These are phyloP conservation scores for Petrocephalus microphthalmus DNA, from an alignment of 2,113 vertebrate genomes.

Conservation along the genomic window DNA sequence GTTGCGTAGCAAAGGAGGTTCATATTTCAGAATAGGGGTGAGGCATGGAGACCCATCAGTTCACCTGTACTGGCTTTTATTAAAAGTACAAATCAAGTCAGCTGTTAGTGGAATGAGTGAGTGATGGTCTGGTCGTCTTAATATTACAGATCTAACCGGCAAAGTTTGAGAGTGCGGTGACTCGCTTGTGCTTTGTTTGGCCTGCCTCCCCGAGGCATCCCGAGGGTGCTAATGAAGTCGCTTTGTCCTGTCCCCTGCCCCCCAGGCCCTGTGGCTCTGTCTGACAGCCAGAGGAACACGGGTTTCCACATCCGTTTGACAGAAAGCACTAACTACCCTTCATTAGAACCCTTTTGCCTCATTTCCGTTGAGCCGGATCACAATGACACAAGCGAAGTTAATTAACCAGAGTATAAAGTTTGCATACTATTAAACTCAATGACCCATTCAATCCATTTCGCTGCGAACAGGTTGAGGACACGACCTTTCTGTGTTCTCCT, in stretches of 20 bases:
- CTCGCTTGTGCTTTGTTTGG: background rate
- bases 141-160: background rate
- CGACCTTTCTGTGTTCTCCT: background rate
- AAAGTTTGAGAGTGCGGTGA: background rate
- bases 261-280: background rate
- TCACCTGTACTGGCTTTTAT: background rate
- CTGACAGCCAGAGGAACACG: background rate
- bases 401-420: background rate
- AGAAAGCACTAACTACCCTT: background rate
- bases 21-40: background rate
- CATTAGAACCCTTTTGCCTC: background rate
- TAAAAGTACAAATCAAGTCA: background rate
- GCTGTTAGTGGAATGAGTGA: background rate
- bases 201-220: background rate
- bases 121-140: background rate
- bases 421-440: background rate
- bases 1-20: background rate
- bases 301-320: background rate
- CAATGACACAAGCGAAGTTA: background rate
- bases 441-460: background rate
- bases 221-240: background rate
- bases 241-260: background rate
- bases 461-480: background rate
- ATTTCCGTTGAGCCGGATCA: background rate
- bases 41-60: background rate